Evolutionary conservation across 92 coral and sea anemone genomes (phyloP).

Genomic region (Pocillopora grandis): DNA sequence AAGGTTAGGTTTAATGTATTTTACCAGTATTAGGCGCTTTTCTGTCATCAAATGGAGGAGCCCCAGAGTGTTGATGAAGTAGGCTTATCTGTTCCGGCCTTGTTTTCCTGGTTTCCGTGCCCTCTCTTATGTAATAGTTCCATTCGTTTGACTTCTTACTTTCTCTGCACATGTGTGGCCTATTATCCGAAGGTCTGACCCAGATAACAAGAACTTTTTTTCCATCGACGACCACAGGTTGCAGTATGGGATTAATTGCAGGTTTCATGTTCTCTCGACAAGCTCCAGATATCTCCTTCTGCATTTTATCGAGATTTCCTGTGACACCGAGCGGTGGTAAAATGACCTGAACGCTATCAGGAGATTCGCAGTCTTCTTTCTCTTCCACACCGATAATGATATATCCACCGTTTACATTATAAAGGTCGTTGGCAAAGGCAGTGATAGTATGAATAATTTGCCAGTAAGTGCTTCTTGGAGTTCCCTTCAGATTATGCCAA

Average conservation of each 20-base stretch:
- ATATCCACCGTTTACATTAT: conserved; percentile 79
- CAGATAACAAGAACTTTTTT: conserved; percentile 64
- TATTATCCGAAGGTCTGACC: conserved; percentile 64
- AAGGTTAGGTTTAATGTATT: too few relatives aligned
- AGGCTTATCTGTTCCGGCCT: conserved; percentile 24
- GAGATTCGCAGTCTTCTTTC: conserved; percentile 39
- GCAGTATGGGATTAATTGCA: conserved; percentile 52
- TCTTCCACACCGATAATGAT: conserved; percentile 73
- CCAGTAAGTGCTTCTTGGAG: conserved; percentile 49
- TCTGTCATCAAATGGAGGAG: conserved; percentile 76
- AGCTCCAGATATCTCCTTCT: conserved; percentile 73
- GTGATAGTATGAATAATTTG: conserved; percentile 68
- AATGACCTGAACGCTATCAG: conserved; percentile 45
- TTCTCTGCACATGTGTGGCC: conserved; percentile 68
- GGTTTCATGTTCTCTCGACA: conserved; percentile 63
- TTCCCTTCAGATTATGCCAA: conserved; percentile 40
- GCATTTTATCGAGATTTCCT: conserved; percentile 52
- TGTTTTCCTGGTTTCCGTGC: conserved; percentile 58
- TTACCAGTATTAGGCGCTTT: conserved; percentile 27
- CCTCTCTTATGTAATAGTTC: conserved; percentile 59
- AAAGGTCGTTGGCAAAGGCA: conserved; percentile 80
- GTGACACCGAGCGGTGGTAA: conserved; percentile 66
- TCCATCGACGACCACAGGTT: conserved; percentile 52
- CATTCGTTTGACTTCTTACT: conserved; percentile 43
- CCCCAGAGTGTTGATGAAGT: conserved; percentile 34